These are phyloP conservation scores for Halisarca cf. caerulea DNA, from an alignment of 37 sponge, comb jelly and placozoan species.

Conservation along the genomic window DNA sequence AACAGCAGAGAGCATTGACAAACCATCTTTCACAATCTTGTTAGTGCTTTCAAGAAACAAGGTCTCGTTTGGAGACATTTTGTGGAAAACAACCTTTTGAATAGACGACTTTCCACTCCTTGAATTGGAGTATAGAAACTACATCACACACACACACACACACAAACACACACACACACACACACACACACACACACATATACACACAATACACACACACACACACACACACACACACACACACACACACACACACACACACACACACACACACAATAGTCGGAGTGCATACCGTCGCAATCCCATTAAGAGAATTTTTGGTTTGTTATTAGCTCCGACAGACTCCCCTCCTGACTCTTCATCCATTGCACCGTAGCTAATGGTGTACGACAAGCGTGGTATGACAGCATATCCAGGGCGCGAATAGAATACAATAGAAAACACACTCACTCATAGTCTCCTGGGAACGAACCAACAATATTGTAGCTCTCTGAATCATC, in stretches of 20 bases:
- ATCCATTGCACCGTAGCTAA: slow-evolving; percentile 67
- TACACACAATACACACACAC: slow-evolving; percentile 24
- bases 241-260: not conserved
- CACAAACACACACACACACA: not conserved
- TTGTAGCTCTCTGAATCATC: slow-evolving; percentile 50
- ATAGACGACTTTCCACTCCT: slow-evolving; percentile 98
- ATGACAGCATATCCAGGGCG: not conserved
- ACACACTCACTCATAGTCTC: slow-evolving; percentile 73
- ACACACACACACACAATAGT: slow-evolving; percentile 31
- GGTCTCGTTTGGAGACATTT: slow-evolving; percentile 98
- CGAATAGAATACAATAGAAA: not conserved
- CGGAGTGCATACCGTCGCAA: no score
- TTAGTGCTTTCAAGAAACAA: slow-evolving; percentile 96
- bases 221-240: not conserved
- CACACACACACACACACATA: not conserved
- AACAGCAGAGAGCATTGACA: not conserved
- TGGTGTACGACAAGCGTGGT: not conserved
- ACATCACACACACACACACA: no score
- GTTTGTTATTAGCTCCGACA: slow-evolving; percentile 62
- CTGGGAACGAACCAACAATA: slow-evolving; percentile 80
- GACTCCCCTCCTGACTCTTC: slow-evolving; percentile 59
- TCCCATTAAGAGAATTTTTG: slow-evolving; percentile 89
- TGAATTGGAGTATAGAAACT: not conserved
- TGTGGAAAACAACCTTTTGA: slow-evolving; percentile 95
- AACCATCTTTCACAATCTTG: slow-evolving; percentile 91